Conservation (phyloP, 2,113 vertebrate genomes). For the Blennius ocellaris region DNA sequence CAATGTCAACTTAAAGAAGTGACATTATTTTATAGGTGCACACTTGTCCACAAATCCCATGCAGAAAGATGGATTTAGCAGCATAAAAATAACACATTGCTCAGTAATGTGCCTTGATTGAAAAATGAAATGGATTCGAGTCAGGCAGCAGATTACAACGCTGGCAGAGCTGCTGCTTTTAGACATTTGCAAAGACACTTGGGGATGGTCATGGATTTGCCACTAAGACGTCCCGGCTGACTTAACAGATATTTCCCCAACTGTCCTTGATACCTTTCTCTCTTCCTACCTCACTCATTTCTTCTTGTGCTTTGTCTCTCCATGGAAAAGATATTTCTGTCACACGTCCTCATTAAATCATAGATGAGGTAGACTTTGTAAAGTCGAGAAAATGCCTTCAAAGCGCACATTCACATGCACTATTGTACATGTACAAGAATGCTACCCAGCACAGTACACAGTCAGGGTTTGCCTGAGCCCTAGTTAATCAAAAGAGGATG, state of each 20-base stretch:
- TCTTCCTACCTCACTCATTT: conserved; percentile 1
- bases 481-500: conserved; percentile 63
- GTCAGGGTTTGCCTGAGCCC: conserved; percentile 51
- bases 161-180: conserved; percentile 52
- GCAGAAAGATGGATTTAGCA: conserved; percentile 21
- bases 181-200: conserved; percentile 52
- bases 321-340: conserved; percentile 66
- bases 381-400: conserved; percentile 60
- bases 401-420: conserved; percentile 25
- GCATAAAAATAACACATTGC: conserved; percentile 35
- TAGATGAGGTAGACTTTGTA: conserved; percentile 42
- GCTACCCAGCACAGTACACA: conserved; percentile 26
- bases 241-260: conserved; percentile 60
- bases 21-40: not conserved
- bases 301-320: conserved; percentile 29
- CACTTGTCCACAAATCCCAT: conserved; percentile 13
- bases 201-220: conserved; percentile 52
- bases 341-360: conserved; percentile 72
- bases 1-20: conserved; percentile 15
- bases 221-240: conserved; percentile 64
- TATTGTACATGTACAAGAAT: conserved; percentile 11
- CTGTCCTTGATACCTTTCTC: conserved; percentile 45
- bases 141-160: conserved; percentile 61
- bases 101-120: conserved; percentile 47
- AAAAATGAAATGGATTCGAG: conserved; percentile 62